Percentiles rank a stretch among this genome's conserved stretches.
phyloP scores from a whole-genome alignment of 2,113 vertebrate genomes.

The Scalopus aquaticus region DNA sequence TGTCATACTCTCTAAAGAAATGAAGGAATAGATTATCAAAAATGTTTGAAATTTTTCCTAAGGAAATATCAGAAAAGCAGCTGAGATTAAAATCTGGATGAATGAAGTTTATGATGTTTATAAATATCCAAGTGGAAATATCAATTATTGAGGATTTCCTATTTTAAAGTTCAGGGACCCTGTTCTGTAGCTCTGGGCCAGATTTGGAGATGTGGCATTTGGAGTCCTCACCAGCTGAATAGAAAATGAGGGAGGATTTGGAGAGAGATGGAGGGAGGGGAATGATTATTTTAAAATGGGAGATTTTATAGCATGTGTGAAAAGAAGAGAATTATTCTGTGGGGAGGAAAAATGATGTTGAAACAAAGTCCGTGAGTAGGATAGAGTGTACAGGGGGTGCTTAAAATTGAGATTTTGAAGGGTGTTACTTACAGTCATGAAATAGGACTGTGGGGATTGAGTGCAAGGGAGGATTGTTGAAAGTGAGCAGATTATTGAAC shows the following conservation, averaged over 20 bases:
- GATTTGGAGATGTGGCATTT: not conserved
- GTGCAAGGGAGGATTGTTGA: not conserved
- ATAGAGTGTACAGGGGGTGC: not conserved
- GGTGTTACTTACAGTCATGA: not conserved
- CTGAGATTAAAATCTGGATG: too few relatives aligned
- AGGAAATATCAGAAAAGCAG: too few relatives aligned
- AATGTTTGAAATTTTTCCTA: too few relatives aligned
- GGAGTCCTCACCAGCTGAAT: not conserved
- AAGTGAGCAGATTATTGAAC: not conserved
- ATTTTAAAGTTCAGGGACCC: not conserved
- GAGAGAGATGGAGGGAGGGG: not conserved
- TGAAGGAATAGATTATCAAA: too few relatives aligned
- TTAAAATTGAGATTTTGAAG: not conserved
- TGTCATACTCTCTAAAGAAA: too few relatives aligned
- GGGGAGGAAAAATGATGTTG: not conserved
- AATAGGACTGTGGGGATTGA: not conserved
- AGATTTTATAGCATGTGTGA: not conserved
- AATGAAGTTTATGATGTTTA: not conserved
- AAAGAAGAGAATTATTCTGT: not conserved
- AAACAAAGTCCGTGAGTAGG: not conserved
- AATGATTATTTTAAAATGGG: not conserved
- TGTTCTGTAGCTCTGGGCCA: not conserved
- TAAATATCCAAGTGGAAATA: not conserved
- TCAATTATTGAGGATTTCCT: not conserved
- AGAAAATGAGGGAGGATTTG: not conserved